Evolutionary conservation across 2,888 invertebrate species (phyloP).

Genomic region (Drosophila mettleri): DNA sequence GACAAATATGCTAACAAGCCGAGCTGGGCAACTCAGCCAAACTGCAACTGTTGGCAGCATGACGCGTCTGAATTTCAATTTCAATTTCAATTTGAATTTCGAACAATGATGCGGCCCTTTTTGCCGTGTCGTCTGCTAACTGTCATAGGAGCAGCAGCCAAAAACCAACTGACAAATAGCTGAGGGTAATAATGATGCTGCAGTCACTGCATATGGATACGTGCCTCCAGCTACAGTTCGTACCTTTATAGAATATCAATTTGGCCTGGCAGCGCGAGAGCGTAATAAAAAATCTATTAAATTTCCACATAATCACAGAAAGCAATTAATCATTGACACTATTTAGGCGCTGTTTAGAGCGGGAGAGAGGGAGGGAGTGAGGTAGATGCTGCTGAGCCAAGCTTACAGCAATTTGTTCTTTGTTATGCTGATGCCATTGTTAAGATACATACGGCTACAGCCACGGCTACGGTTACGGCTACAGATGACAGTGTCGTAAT

Average conservation of each 20-base stretch:
- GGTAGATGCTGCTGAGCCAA: conserved; percentile 26
- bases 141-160: conserved; percentile 24
- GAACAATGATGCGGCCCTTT: conserved; percentile 72
- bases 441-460: conserved; percentile 42
- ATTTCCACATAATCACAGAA: conserved; percentile 78
- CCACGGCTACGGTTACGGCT: conserved; percentile 43
- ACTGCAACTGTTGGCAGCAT: conserved; percentile 58
- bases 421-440: conserved; percentile 78
- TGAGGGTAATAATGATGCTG: conserved; percentile 75
- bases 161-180: conserved; percentile 70
- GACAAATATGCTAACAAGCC: conserved; percentile 59
- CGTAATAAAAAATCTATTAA: conserved; percentile 77
- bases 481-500: conserved; percentile 68
- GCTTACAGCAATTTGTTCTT: conserved; percentile 72
- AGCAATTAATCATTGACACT: conserved; percentile 78
- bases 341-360: conserved; percentile 57
- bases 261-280: conserved; percentile 38
- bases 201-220: conserved; percentile 46
- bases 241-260: conserved; percentile 80
- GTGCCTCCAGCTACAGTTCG: conserved; percentile 44
- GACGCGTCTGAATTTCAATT: conserved; percentile 73
- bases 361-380: neutral
- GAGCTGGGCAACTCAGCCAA: conserved; percentile 2
- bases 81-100: conserved; percentile 67
- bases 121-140: conserved; percentile 12